Conservation (phyloP, 1,140 invertebrate species). For the Berghia stephanieae region DNA sequence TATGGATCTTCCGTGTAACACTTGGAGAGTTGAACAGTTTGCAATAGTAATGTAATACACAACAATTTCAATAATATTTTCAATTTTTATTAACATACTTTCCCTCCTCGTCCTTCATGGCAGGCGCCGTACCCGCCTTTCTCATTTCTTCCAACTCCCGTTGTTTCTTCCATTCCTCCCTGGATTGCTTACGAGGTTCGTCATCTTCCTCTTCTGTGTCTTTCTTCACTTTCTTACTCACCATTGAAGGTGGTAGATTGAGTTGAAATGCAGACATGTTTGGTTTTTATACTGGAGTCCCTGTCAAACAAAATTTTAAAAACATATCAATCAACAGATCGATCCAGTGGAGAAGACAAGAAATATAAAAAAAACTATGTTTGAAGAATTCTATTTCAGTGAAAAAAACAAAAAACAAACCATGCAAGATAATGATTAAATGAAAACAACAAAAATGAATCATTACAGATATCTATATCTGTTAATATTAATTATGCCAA, state of each 20-base stretch:
- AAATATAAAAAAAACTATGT: not conserved
- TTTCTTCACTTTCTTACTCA: constrained; percentile 58
- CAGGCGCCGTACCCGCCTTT: constrained; percentile 97
- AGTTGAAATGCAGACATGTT: constrained; percentile 62
- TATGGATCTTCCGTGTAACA: too few species aligned
- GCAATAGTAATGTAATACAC: too few species aligned
- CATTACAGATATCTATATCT: not conserved
- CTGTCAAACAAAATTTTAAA: not conserved
- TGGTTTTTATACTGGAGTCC: not conserved
- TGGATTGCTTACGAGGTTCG: constrained; percentile 60
- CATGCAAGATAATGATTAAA: not conserved
- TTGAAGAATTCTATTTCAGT: too few species aligned
- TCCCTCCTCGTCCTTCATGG: constrained; percentile 98
- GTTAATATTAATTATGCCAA: not conserved
- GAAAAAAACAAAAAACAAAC: not conserved
- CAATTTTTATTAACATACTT: constrained; percentile 67
- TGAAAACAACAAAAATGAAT: not conserved
- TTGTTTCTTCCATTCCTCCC: constrained; percentile 67
- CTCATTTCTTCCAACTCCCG: constrained; percentile 98
- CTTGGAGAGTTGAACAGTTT: too few species aligned
- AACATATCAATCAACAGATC: not conserved
- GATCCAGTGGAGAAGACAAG: not conserved
- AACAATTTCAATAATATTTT: too few species aligned
- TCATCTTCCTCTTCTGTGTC: constrained; percentile 46
- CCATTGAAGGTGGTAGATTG: constrained; percentile 65